phyloP scores from a whole-genome alignment of 2,888 invertebrate genomes.

The Cephalotes varians region DNA sequence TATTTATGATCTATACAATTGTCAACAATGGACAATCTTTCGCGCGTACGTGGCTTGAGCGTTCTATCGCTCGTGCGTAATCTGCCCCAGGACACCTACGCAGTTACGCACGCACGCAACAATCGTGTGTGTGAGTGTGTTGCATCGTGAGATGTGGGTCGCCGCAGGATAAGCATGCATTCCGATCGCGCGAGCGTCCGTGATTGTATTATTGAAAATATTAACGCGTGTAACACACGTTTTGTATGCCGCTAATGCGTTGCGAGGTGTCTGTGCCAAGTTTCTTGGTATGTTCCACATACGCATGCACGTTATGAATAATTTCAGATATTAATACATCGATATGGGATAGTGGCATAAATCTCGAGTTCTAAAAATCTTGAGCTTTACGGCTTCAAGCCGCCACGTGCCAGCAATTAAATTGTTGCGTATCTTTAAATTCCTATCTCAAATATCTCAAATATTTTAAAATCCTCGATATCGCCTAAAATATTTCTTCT shows the following conservation, averaged over 20 bases:
- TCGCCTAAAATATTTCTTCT: not conserved
- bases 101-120: not conserved
- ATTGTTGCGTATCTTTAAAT: not conserved
- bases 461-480: not conserved
- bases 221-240: not conserved
- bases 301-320: not conserved
- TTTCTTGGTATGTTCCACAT: not conserved
- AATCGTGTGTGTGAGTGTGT: not conserved
- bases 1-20: conserved; percentile 2
- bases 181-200: not conserved
- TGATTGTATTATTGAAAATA: conserved; percentile 15
- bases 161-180: conserved; percentile 18
- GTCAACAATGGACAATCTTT: conserved; percentile 9
- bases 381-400: not conserved
- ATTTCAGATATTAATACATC: not conserved
- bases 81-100: not conserved
- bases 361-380: not conserved
- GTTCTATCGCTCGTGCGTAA: not conserved
- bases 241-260: not conserved
- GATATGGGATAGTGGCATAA: not conserved
- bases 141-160: conserved; percentile 50
- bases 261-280: conserved; percentile 24
- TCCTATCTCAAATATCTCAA: not conserved
- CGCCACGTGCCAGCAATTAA: not conserved
- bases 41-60: not conserved